These are phyloP conservation scores for Synchiropus splendidus DNA, from an alignment of 2,113 vertebrate genomes.

Conservation along the genomic window DNA sequence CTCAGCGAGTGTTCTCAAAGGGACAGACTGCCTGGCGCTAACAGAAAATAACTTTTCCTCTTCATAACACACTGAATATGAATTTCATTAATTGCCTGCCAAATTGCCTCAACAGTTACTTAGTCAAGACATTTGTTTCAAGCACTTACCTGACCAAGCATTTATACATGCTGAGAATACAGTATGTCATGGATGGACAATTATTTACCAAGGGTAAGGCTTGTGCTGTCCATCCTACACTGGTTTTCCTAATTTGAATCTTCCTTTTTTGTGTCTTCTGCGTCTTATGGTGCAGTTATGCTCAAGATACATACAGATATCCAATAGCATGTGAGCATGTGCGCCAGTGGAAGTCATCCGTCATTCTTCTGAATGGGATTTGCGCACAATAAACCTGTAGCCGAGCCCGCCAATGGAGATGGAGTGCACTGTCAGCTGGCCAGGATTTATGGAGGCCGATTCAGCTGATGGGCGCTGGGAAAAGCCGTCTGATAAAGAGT, in stretches of 20 bases:
- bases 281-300: neutral
- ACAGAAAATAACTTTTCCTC: too few relatives aligned
- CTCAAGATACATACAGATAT: neutral
- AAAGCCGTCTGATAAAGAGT: constrained; percentile 67
- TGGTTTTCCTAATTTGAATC: neutral
- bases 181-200: too few relatives aligned
- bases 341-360: constrained; percentile 55
- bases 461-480: constrained; percentile 67
- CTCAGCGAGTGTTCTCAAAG: too few relatives aligned
- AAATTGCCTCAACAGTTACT: too few relatives aligned
- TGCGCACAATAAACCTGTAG: constrained; percentile 71
- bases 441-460: constrained; percentile 67
- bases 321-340: constrained; percentile 8
- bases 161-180: too few relatives aligned
- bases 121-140: too few relatives aligned
- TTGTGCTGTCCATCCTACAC: too few relatives aligned
- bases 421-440: constrained; percentile 59
- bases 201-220: too few relatives aligned
- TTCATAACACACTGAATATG: too few relatives aligned
- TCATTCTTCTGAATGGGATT: constrained; percentile 69
- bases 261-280: neutral
- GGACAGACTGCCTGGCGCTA: too few relatives aligned
- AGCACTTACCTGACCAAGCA: too few relatives aligned
- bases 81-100: too few relatives aligned
- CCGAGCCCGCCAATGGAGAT: constrained; percentile 64